phyloP scores from a whole-genome alignment of 1,140 invertebrate species.

The Ctenoplectra terminalis region DNA sequence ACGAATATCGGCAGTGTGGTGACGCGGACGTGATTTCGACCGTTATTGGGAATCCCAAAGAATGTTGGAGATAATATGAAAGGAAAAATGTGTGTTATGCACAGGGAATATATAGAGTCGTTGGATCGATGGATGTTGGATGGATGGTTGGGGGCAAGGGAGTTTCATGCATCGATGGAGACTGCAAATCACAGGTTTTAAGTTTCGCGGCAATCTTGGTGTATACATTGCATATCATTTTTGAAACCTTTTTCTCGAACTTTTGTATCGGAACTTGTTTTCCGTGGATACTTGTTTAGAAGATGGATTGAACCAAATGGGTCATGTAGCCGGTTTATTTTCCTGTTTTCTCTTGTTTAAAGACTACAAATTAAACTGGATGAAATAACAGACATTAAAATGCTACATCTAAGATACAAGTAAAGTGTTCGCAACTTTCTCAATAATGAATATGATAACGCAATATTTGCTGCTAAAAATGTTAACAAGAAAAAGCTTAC shows the following conservation, averaged over 20 bases:
- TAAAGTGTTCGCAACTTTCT: no score
- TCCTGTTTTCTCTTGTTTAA: no score
- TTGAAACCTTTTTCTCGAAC: neutral
- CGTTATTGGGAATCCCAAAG: neutral
- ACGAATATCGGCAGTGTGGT: neutral
- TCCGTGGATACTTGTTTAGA: neutral
- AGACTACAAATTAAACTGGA: no score
- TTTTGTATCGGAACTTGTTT: neutral
- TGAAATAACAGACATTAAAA: no score
- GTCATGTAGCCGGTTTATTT: neutral
- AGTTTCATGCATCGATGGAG: conserved; percentile 9
- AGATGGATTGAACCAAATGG: neutral
- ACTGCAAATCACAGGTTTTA: conserved; percentile 16
- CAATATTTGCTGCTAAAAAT: no score
- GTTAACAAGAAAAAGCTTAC: no score
- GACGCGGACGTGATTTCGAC: neutral
- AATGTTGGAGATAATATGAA: conserved; percentile 6
- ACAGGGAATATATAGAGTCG: neutral
- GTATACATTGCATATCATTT: neutral
- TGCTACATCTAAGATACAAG: no score
- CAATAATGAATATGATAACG: no score
- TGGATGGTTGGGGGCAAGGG: no score
- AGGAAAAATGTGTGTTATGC: neutral
- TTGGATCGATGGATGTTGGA: neutral
- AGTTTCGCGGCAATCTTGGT: neutral